Evolutionary conservation across 2,888 invertebrate species (phyloP).

Genomic region (Pollenia labialis): DNA sequence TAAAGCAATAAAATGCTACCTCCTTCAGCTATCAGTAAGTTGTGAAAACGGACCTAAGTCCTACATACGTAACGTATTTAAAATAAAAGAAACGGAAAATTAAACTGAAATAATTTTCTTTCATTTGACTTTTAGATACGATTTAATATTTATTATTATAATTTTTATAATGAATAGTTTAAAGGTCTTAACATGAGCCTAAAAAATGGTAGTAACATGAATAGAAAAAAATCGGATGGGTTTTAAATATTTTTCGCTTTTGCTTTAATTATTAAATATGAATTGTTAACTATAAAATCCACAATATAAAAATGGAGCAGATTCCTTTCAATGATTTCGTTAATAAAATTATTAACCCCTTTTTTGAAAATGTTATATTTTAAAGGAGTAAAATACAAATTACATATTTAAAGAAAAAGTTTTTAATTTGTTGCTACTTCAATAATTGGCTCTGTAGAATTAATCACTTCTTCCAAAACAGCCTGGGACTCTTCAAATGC

Average conservation of each 20-base stretch:
- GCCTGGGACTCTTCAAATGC: neutral
- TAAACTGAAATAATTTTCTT: slow-evolving; percentile 1
- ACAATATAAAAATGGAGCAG: slow-evolving; percentile 40
- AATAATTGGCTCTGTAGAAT: slow-evolving; percentile 45
- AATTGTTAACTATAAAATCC: slow-evolving; percentile 42
- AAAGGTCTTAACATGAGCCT: slow-evolving; percentile 55
- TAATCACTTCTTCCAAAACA: neutral
- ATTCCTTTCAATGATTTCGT: neutral
- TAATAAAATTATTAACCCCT: neutral
- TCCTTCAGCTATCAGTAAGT: no score
- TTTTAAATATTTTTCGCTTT: slow-evolving; percentile 14
- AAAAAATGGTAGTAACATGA: slow-evolving; percentile 34
- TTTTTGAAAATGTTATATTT: neutral
- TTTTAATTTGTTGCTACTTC: slow-evolving; percentile 50
- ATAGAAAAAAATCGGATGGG: slow-evolving; percentile 55
- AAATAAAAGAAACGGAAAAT: neutral
- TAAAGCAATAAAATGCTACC: no score
- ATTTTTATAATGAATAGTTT: slow-evolving; percentile 32
- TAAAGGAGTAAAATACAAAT: slow-evolving; percentile 14
- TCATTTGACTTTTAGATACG: slow-evolving; percentile 21
- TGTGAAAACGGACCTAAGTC: no score
- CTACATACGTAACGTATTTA: neutral
- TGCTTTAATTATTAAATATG: slow-evolving; percentile 23
- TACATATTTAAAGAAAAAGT: slow-evolving; percentile 4
- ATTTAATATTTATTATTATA: slow-evolving; percentile 35